phyloP scores from a whole-genome alignment of 2,888 invertebrate genomes.

The Salpingus planirostris region DNA sequence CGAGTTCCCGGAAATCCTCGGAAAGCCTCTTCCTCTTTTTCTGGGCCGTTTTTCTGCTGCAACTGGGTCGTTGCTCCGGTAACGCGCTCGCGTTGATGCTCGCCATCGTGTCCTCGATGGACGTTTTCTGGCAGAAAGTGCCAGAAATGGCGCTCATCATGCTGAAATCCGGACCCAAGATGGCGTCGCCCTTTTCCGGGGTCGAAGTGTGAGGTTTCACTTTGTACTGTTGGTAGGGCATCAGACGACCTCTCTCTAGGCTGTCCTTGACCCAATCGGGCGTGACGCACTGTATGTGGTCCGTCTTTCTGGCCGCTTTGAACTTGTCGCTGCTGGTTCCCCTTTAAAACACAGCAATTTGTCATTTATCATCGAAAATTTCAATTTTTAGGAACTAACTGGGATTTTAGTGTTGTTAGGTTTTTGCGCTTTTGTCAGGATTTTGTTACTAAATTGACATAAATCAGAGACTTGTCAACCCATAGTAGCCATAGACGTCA shows the following conservation, averaged over 20 bases:
- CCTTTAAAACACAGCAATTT: conserved; percentile 43
- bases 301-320: conserved; percentile 47
- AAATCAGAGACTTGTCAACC: no score
- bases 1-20: conserved; percentile 21
- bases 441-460: no score
- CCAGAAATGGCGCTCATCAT: conserved; percentile 40
- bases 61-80: no score
- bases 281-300: conserved; percentile 54
- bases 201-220: conserved; percentile 60
- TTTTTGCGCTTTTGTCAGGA: no score
- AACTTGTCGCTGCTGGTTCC: conserved; percentile 66
- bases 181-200: conserved; percentile 49
- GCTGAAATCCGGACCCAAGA: conserved; percentile 41
- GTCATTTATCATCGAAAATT: no score
- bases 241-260: conserved; percentile 58
- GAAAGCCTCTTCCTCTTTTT: conserved; percentile 16
- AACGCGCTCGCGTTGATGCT: conserved; percentile 1
- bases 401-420: no score
- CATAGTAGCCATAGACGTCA: no score
- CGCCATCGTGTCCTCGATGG: conserved; percentile 15
- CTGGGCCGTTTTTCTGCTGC: conserved; percentile 5
- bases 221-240: conserved; percentile 53
- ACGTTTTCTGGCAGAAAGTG: conserved; percentile 5
- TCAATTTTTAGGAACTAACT: no score
- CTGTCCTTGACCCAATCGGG: conserved; percentile 76